A percentile compares a stretch with the other conserved stretches of the same genome.
Conservation (phyloP, 1,140 invertebrate genomes). For the Diorhabda carinulata region DNA sequence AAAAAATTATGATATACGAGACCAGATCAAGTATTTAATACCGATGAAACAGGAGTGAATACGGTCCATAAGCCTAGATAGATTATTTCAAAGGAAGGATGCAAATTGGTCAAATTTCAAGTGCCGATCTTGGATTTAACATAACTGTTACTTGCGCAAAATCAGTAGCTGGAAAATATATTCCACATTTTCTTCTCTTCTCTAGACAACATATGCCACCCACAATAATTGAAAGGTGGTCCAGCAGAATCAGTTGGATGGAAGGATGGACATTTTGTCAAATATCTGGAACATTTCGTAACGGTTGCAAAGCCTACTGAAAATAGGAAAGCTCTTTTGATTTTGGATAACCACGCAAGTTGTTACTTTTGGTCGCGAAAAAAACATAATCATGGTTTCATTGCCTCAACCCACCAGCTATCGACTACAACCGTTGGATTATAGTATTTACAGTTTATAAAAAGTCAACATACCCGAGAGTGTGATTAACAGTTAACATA, state of each 20-base stretch:
- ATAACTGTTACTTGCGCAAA: constrained; percentile 10
- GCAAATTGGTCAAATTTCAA: constrained; percentile 26
- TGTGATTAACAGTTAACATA: constrained; percentile 21
- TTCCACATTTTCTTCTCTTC: constrained; percentile 19
- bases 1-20: constrained; percentile 24
- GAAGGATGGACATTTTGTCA: constrained; percentile 13
- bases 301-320: neutral
- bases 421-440: constrained; percentile 12
- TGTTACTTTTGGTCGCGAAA: constrained; percentile 3
- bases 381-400: constrained; percentile 18
- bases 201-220: constrained; percentile 8
- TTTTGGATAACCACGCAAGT: constrained; percentile 13
- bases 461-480: neutral
- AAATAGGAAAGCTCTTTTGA: constrained; percentile 9
- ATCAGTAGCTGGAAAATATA: constrained; percentile 29
- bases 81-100: constrained; percentile 46
- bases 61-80: constrained; percentile 45
- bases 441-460: constrained; percentile 9
- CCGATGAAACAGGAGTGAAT: constrained; percentile 49
- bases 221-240: constrained; percentile 8
- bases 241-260: constrained; percentile 11
- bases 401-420: constrained; percentile 19
- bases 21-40: constrained; percentile 46
- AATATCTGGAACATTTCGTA: constrained; percentile 2
- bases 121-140: too few relatives aligned